Conservation (phyloP, 1,140 invertebrate genomes). For the Lethrus apterus region DNA sequence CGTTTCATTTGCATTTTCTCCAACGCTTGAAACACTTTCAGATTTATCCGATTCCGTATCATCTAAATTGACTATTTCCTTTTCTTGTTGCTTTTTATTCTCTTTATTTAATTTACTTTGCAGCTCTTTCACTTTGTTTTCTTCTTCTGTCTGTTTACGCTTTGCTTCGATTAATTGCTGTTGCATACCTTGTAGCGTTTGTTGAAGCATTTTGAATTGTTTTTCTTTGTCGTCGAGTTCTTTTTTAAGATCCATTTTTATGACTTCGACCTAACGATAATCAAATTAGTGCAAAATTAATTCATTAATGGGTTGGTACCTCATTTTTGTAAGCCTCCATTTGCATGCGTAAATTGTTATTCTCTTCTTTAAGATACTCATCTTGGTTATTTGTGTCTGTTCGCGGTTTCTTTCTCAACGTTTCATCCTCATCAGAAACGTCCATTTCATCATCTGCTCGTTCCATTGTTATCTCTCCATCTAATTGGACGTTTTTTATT, state of each 20-base stretch:
- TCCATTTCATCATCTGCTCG: constrained; percentile 72
- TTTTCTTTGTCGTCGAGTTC: constrained; percentile 63
- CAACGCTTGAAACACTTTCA: constrained; percentile 23
- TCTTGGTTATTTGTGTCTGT: constrained; percentile 44
- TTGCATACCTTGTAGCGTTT: constrained; percentile 75
- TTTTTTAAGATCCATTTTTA: constrained; percentile 60
- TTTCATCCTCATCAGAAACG: constrained; percentile 66
- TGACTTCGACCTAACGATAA: constrained; percentile 47
- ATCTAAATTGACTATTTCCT: constrained; percentile 36
- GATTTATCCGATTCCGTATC: constrained; percentile 33
- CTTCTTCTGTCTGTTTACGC: constrained; percentile 55
- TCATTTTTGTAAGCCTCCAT: constrained; percentile 93
- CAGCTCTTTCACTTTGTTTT: constrained; percentile 52
- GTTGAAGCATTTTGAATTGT: constrained; percentile 64
- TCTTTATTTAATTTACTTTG: constrained; percentile 47
- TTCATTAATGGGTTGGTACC: constrained; percentile 39
- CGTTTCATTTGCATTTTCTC: constrained; percentile 26
- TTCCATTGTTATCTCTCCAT: constrained; percentile 60
- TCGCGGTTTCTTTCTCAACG: constrained; percentile 40
- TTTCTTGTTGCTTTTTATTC: constrained; percentile 22
- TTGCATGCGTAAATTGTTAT: constrained; percentile 85
- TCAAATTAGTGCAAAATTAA: not conserved
- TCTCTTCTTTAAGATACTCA: constrained; percentile 64
- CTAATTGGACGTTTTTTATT: constrained; percentile 67
- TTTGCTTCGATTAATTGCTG: constrained; percentile 60